Conservation (phyloP, 2,113 vertebrate genomes). For the Hypomesus transpacificus region DNA sequence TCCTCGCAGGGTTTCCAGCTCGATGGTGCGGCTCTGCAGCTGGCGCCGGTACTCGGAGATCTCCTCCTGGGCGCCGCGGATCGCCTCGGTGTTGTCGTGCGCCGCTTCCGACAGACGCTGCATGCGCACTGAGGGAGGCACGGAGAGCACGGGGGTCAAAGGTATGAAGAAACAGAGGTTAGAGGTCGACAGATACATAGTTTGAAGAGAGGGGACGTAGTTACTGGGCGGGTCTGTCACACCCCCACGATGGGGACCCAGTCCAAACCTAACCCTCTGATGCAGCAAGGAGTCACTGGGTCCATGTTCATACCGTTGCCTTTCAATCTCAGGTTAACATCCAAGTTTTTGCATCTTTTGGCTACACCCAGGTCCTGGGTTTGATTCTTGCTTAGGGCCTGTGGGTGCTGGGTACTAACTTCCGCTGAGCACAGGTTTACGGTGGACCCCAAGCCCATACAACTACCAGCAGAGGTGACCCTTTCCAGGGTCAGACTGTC, state of each 20-base stretch:
- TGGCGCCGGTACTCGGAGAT: conserved; percentile 86
- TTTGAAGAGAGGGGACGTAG: too few species aligned
- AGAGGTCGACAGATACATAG: not conserved
- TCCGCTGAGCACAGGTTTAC: too few species aligned
- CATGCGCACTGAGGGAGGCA: conserved; percentile 74
- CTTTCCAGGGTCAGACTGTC: conserved; percentile 51
- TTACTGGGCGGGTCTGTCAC: not conserved
- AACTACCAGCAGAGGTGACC: conserved; percentile 44
- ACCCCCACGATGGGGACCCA: not conserved
- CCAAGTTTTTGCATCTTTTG: too few species aligned
- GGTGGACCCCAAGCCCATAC: not conserved
- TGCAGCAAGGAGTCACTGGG: too few species aligned
- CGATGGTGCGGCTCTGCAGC: conserved; percentile 85
- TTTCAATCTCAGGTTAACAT: too few species aligned
- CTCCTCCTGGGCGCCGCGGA: conserved; percentile 84
- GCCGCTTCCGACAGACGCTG: conserved; percentile 84
- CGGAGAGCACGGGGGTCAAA: not conserved
- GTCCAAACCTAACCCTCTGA: too few species aligned
- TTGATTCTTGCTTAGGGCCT: too few species aligned
- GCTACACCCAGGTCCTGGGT: too few species aligned
- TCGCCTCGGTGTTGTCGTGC: conserved; percentile 82
- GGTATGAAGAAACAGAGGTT: not conserved
- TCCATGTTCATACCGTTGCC: too few species aligned
- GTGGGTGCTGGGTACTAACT: too few species aligned
- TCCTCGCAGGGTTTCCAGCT: conserved; percentile 85